These are phyloP conservation scores for Meriones psammophilus DNA, from an alignment of 2,797 vertebrate species.

Conservation along the genomic window DNA sequence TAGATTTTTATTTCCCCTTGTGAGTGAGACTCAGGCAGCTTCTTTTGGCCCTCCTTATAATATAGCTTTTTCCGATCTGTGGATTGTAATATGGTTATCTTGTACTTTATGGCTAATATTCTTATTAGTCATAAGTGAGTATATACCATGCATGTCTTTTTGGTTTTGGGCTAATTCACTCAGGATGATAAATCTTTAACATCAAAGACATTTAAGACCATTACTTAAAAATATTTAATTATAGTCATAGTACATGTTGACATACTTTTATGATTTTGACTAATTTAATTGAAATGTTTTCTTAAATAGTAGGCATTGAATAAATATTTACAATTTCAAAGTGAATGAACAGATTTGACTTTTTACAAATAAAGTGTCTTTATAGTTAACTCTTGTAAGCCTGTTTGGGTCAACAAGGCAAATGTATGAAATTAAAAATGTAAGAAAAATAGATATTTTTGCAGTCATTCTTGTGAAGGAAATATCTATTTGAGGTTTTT, in stretches of 20 bases:
- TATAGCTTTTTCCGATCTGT: too few species aligned
- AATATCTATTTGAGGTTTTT: not conserved
- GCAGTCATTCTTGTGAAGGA: not conserved
- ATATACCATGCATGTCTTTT: too few species aligned
- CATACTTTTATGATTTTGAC: not conserved
- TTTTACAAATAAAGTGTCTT: not conserved
- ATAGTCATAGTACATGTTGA: not conserved
- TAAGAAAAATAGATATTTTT: not conserved
- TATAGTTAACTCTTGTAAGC: not conserved
- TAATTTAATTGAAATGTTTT: not conserved
- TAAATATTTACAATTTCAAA: slow-evolving; percentile 12
- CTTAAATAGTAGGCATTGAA: not conserved
- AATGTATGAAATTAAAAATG: not conserved
- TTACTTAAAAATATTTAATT: not conserved
- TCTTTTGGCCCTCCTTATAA: too few species aligned
- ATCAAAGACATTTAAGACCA: not conserved
- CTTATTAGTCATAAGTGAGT: too few species aligned
- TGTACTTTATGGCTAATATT: too few species aligned
- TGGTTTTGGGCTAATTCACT: too few species aligned
- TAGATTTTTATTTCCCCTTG: too few species aligned
- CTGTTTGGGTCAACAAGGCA: not conserved
- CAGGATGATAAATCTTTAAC: not conserved
- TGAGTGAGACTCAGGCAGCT: too few species aligned
- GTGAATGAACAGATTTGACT: not conserved
- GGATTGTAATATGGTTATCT: too few species aligned